A percentile compares a stretch with the other conserved stretches of the same genome.
These are phyloP conservation scores for Epinotia demarniana DNA, from an alignment of 2,888 invertebrate species.

Conservation along the genomic window DNA sequence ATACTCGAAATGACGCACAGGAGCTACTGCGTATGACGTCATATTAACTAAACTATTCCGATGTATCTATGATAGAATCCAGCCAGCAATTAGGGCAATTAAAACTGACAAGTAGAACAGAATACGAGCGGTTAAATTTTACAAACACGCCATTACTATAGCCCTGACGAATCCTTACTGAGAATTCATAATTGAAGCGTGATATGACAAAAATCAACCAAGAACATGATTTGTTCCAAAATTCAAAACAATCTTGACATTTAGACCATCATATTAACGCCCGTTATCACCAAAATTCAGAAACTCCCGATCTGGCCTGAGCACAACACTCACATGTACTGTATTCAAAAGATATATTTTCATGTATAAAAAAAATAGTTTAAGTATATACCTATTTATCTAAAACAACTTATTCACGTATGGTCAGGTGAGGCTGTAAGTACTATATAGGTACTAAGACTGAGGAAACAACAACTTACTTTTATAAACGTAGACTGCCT, in stretches of 20 bases:
- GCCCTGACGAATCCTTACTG: conserved; percentile 51
- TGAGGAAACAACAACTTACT: neutral
- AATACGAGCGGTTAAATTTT: conserved; percentile 52
- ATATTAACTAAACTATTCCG: conserved; percentile 11
- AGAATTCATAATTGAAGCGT: conserved; percentile 24
- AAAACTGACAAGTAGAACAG: conserved; percentile 61
- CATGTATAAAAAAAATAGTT: neutral
- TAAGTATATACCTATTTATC: too few relatives aligned
- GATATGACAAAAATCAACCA: conserved; percentile 32
- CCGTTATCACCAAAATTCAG: neutral
- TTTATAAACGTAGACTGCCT: neutral
- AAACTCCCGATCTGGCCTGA: too few relatives aligned
- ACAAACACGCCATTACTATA: conserved; percentile 52
- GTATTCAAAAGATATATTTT: neutral
- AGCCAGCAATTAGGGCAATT: conserved; percentile 75
- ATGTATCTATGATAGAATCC: conserved; percentile 60
- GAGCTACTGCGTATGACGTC: conserved; percentile 35
- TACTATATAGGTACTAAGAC: neutral
- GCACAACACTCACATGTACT: neutral
- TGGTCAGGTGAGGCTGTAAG: too few relatives aligned
- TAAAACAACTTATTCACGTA: too few relatives aligned
- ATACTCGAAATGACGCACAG: conserved; percentile 53
- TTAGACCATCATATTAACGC: neutral
- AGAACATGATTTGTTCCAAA: neutral
- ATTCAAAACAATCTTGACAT: neutral